Conservation (phyloP, 2,888 invertebrate genomes). For the Keiferia lycopersicella region DNA sequence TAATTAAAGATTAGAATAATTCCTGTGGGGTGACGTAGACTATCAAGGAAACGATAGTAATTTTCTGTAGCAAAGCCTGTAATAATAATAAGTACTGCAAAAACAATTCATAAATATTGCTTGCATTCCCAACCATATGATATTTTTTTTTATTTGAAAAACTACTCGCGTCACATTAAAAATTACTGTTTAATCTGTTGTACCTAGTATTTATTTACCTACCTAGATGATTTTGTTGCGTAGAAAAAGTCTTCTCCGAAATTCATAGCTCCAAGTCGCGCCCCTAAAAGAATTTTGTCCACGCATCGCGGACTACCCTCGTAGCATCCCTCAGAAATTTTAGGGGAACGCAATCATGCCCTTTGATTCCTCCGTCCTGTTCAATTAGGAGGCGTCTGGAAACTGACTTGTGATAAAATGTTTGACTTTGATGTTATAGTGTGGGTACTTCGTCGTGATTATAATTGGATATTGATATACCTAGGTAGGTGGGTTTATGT, state of each 20-base stretch:
- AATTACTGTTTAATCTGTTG: no score
- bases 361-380: conserved; percentile 78
- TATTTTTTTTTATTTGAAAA: no score
- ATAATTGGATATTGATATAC: conserved; percentile 35
- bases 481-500: background rate
- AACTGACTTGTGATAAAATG: conserved; percentile 61
- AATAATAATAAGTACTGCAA: no score
- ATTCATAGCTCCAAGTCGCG: conserved; percentile 40
- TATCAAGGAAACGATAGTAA: no score
- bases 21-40: no score
- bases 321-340: conserved; percentile 65
- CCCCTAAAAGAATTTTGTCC: conserved; percentile 73
- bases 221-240: no score
- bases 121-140: no score
- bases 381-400: conserved; percentile 78
- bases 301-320: conserved; percentile 70
- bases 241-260: background rate
- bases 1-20: no score
- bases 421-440: conserved; percentile 40
- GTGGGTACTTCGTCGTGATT: background rate
- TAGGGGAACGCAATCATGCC: conserved; percentile 77
- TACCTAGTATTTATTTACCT: no score
- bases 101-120: no score
- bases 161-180: no score
- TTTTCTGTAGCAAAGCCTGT: no score